Percentiles rank a stretch among this genome's conserved stretches.
Evolutionary conservation across 2,113 vertebrate species (phyloP).

Genomic region (Laterallus jamaicensis): DNA sequence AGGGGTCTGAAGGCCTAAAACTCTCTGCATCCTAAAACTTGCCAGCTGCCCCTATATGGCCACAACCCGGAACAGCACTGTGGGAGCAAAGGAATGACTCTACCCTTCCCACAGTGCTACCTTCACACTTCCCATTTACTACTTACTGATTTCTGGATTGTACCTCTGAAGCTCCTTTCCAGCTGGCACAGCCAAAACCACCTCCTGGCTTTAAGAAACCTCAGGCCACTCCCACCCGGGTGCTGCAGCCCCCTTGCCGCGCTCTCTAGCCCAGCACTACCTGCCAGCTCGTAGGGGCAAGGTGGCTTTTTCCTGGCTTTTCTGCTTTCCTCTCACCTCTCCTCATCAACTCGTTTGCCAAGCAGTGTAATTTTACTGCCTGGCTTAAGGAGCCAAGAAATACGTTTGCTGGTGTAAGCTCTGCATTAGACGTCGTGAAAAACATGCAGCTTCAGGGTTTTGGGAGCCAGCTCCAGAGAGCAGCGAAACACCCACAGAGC

Average conservation of each 20-base stretch:
- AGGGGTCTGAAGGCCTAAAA: background rate
- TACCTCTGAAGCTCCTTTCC: background rate
- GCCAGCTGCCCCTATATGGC: background rate
- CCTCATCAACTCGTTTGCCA: constrained; percentile 39
- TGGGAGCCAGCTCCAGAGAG: background rate
- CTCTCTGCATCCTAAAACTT: background rate
- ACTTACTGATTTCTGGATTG: background rate
- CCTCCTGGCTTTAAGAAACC: background rate
- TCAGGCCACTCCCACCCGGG: background rate
- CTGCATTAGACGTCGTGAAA: background rate
- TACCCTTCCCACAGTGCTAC: background rate
- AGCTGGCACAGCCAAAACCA: background rate
- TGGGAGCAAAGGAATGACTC: background rate
- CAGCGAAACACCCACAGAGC: background rate
- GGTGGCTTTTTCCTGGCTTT: constrained; percentile 35
- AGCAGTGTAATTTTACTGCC: constrained; percentile 44
- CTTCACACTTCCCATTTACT: background rate
- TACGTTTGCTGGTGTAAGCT: constrained; percentile 9
- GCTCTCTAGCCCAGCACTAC: background rate
- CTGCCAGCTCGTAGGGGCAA: background rate
- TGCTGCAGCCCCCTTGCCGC: background rate
- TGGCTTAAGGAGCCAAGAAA: constrained; percentile 40
- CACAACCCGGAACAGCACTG: fast-evolving
- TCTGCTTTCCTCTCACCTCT: constrained; percentile 21
- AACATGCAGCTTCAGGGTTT: constrained; percentile 23